Evolutionary conservation across 92 coral and sea anemone genomes (phyloP), one percentile per base, ranked within the genome.

Genomic region (Isaurus tuberculatus): DNA sequence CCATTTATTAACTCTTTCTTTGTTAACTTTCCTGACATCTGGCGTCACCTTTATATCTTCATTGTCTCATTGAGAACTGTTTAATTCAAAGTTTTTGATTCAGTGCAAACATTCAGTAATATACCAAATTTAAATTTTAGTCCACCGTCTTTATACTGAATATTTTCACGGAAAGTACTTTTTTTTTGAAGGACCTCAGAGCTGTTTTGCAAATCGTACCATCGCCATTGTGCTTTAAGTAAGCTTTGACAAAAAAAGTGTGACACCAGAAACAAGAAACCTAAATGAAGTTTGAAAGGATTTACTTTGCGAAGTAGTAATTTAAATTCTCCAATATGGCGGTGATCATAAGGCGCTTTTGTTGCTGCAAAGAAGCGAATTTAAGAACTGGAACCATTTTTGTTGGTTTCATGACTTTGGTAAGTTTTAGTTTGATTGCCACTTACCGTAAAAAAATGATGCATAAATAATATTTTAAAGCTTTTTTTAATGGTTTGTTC

Each of bases 331-430:
- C 5, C 61, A 44, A 11, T 2, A 72, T 72, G 78, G 78, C 78
- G 60, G 78, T 72, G 17, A 72, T 72, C 22, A 43, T 72, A 60
- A 72, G 27, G 36, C 58, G 49, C 5, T 72, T 72, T 44, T 72
- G 78, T 13, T 72, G 58, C 36, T 72, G 78, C 25, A 72, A 44
- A 27, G 78, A 72, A 44, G 78, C 61, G 10, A 25, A 43, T 7
- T 26, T 72, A 29, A 26, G 69, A 63, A 34, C 69, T 13, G 69
- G 69, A 7, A 63, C 69, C 1, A 27, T 63, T 14, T 26, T 63
- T 63, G 69, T 63, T 27, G 69, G 34, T 5, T 13, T 11, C 10
- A 9, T 63, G 69, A 63, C 69, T 63, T 11, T 25, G 69, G 69
- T 63, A 63, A 63, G 69, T 63, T 27, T 22, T 28, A 13, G 16